phyloP scores from a whole-genome alignment of 2,113 vertebrate species.

The Eurypyga helias region DNA sequence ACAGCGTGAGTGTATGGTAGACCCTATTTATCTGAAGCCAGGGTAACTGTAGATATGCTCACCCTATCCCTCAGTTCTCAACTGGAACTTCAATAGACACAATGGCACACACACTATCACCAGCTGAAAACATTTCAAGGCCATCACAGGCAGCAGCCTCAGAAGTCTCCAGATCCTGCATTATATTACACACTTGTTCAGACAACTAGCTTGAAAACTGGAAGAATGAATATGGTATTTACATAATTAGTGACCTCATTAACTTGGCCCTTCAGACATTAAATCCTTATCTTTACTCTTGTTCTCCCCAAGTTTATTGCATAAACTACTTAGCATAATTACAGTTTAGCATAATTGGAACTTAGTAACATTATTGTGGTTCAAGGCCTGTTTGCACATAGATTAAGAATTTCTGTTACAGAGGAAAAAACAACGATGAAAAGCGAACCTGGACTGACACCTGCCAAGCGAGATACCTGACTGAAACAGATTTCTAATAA shows the following conservation, averaged over 20 bases:
- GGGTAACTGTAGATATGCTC: not conserved
- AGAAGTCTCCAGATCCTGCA: not conserved
- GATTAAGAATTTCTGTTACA: not conserved
- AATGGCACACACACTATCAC: rapidly evolving
- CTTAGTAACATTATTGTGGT: not conserved
- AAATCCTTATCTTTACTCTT: conserved; percentile 2
- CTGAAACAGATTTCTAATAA: not conserved
- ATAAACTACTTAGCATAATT: conserved; percentile 29
- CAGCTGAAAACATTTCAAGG: not conserved
- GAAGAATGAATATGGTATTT: not conserved
- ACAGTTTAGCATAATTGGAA: not conserved
- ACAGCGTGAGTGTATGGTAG: not conserved
- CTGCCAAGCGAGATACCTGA: not conserved
- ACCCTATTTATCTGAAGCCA: not conserved
- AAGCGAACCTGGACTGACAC: conserved; percentile 6
- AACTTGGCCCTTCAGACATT: conserved; percentile 3
- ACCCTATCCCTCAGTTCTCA: not conserved
- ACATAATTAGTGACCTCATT: conserved; percentile 23
- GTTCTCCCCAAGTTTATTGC: conserved; percentile 6
- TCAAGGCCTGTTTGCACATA: not conserved
- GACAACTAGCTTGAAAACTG: not conserved
- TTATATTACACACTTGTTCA: not conserved
- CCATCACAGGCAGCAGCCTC: not conserved
- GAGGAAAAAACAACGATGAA: not conserved
- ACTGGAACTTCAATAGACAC: not conserved